Evolutionary conservation across 2,113 vertebrate genomes (phyloP).

Genomic region (Cettia cetti): DNA sequence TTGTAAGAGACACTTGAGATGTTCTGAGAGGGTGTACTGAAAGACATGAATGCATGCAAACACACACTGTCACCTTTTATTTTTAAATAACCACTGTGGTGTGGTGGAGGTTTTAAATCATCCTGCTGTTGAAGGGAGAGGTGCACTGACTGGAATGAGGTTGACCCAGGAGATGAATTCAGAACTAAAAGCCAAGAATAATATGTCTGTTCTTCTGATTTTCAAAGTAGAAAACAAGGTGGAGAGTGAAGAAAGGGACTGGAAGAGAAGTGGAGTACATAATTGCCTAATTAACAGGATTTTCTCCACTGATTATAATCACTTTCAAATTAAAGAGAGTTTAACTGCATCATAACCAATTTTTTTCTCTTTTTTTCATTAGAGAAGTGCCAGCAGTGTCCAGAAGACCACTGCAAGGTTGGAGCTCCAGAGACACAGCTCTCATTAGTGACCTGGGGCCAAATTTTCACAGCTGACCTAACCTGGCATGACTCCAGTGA

Average conservation of each 20-base stretch:
- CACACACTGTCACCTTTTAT: neutral
- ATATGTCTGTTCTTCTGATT: slow-evolving; percentile 49
- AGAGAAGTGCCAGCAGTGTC: neutral
- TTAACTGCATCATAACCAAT: slow-evolving; percentile 47
- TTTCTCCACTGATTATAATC: slow-evolving; percentile 68
- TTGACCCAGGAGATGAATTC: neutral
- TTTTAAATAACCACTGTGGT: slow-evolving; percentile 8
- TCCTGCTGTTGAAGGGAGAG: slow-evolving; percentile 16
- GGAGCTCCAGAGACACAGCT: slow-evolving; percentile 1
- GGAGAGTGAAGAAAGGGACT: slow-evolving; percentile 41
- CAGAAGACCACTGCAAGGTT: neutral
- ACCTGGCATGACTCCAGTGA: neutral
- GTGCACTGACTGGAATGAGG: slow-evolving; percentile 15
- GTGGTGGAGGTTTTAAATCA: neutral
- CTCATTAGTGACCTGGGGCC: slow-evolving; percentile 28
- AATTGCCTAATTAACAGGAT: slow-evolving; percentile 69
- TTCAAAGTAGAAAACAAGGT: slow-evolving; percentile 54
- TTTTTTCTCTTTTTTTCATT: neutral
- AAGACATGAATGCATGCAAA: neutral
- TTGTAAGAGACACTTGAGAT: neutral
- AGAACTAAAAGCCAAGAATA: slow-evolving; percentile 31
- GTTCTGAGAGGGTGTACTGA: neutral
- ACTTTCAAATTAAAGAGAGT: slow-evolving; percentile 65
- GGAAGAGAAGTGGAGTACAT: slow-evolving; percentile 62
- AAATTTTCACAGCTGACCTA: slow-evolving; percentile 26